These are phyloP conservation scores for Parnassius glacialis DNA, from an alignment of 2,888 invertebrate species.

Conservation along the genomic window DNA sequence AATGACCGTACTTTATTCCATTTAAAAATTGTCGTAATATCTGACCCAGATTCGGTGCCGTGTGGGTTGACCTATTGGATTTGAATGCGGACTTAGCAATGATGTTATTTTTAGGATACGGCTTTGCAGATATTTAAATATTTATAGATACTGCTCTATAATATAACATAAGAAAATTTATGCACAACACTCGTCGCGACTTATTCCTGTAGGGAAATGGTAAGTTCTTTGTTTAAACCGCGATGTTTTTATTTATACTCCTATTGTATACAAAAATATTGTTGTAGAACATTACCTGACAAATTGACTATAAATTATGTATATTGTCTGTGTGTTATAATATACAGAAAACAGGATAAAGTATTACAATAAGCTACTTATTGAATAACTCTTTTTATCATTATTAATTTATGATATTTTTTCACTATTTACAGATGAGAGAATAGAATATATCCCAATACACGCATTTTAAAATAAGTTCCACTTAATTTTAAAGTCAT, in stretches of 20 bases:
- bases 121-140: constrained; percentile 79
- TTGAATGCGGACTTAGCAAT: constrained; percentile 71
- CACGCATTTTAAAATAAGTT: background rate
- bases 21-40: constrained; percentile 52
- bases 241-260: constrained; percentile 10
- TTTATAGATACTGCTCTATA: constrained; percentile 67
- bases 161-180: constrained; percentile 45
- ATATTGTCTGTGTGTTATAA: too few species aligned
- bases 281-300: background rate
- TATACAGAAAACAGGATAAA: too few species aligned
- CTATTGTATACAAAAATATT: background rate
- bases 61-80: constrained; percentile 77
- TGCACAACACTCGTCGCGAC: constrained; percentile 42
- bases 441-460: background rate
- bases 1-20: constrained; percentile 22
- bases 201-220: constrained; percentile 49
- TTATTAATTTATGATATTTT: background rate
- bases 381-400: too few species aligned
- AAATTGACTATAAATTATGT: too few species aligned
- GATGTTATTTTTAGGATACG: constrained; percentile 77
- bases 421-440: constrained; percentile 17
- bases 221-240: constrained; percentile 68
- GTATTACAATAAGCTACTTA: too few species aligned
- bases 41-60: constrained; percentile 74
- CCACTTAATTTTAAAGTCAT: constrained; percentile 3